phyloP scores from a whole-genome alignment of 1,140 invertebrate genomes.

The Patella vulgata region DNA sequence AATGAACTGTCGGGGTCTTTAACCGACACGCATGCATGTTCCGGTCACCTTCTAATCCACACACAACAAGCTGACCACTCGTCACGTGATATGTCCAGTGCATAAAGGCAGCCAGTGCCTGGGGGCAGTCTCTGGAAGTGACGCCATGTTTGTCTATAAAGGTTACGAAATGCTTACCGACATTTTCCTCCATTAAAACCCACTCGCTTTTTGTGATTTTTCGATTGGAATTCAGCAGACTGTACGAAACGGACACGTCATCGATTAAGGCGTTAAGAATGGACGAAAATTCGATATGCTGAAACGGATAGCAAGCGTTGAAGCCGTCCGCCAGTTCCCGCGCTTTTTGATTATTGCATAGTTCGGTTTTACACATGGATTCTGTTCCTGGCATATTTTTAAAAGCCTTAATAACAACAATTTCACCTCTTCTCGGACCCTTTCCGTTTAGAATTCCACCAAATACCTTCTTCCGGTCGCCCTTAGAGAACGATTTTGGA shows the following conservation, averaged over 20 bases:
- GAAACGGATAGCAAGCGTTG: background rate
- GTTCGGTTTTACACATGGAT: background rate
- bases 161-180: conserved; percentile 5
- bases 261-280: conserved; percentile 27
- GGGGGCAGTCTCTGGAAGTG: conserved; percentile 8
- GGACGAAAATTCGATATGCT: conserved; percentile 3
- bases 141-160: conserved; percentile 16
- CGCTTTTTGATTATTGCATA: conserved; percentile 1
- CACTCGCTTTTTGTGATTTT: conserved; percentile 15
- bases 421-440: conserved; percentile 18
- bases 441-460: conserved; percentile 22
- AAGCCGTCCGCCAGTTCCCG: conserved; percentile 2
- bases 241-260: conserved; percentile 28
- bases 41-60: conserved; percentile 25
- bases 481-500: conserved; percentile 12
- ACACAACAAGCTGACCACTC: conserved; percentile 25
- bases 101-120: conserved; percentile 21
- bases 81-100: conserved; percentile 28
- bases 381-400: conserved; percentile 6
- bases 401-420: conserved; percentile 22
- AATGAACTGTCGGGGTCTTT: conserved; percentile 30
- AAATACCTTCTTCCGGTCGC: conserved; percentile 17
- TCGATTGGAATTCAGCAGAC: conserved; percentile 17
- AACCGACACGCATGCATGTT: conserved; percentile 12
- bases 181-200: conserved; percentile 29